Conservation (phyloP, 2,888 invertebrate species). For the Trissoscelio sp. region DNA sequence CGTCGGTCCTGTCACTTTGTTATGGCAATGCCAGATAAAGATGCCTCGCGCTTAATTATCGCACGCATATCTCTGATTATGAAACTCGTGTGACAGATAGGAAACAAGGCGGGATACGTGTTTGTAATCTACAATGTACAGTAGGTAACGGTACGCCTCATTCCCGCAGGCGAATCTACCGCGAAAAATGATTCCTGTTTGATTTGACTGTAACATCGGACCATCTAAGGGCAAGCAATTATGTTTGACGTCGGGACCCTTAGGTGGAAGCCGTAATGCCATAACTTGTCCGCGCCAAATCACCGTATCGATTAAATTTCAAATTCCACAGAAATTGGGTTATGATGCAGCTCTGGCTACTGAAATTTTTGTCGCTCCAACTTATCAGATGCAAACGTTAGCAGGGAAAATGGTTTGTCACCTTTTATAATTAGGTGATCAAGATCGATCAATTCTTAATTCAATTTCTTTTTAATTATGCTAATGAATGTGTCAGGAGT, state of each 20-base stretch:
- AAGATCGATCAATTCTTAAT: constrained; percentile 5
- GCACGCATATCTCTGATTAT: constrained; percentile 50
- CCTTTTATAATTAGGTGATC: constrained; percentile 13
- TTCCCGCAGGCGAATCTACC: neutral
- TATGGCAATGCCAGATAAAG: constrained; percentile 21
- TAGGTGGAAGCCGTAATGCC: constrained; percentile 27
- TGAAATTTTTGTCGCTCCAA: constrained; percentile 38
- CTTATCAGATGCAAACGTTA: constrained; percentile 9
- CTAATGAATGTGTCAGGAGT: no score
- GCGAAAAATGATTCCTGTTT: constrained; percentile 73
- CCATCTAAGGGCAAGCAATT: constrained; percentile 71
- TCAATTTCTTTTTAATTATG: neutral
- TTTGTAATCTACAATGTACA: constrained; percentile 6
- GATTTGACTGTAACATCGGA: constrained; percentile 73
- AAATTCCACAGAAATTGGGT: constrained; percentile 80
- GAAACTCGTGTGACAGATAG: constrained; percentile 45
- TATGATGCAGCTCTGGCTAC: constrained; percentile 68
- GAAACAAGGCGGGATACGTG: constrained; percentile 29
- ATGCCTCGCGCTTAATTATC: constrained; percentile 41
- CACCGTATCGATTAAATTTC: constrained; percentile 76
- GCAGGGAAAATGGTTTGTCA: constrained; percentile 37
- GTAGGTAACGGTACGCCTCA: constrained; percentile 60
- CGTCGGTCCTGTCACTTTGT: constrained; percentile 30
- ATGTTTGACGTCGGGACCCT: constrained; percentile 62
- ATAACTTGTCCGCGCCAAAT: constrained; percentile 66